Evolutionary conservation across 2,888 invertebrate genomes (phyloP), one percentile per base, ranked within the genome.

Genomic region (Diarsia brunnea): DNA sequence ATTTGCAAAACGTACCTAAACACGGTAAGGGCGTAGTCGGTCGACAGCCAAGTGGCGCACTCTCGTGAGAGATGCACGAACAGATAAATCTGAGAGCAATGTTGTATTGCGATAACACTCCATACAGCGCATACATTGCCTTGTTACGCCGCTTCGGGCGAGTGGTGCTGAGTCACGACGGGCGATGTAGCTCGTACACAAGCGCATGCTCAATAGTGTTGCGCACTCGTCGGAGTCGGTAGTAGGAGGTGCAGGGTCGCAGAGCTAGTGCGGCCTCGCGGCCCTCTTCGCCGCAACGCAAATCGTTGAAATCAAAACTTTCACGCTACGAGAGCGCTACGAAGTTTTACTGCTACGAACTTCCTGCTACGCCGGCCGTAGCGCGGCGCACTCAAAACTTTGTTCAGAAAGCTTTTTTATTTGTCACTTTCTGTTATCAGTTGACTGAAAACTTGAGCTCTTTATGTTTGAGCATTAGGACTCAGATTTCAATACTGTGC

Each of bases 271-370:
- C 94, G 95, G 95, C 94, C 94, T 95, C 94, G 92, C 94, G 94
- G 95, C 94, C 95, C 94, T 95, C 93, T 94, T 93, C 92, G 92
- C 95, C 95, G 93, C 95, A 96, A 95, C 95, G 94, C 96, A 96
- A 96, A 96, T 96, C 96, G 96, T 96, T 95, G 96, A 96, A 96
- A 96, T 96, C 96, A 96, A 96, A 96, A 96, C 96, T 96, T 96
- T 96, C 96, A 95, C 96, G 96, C 96, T 96, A 95, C 96, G 95
- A 93, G 94, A 95, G 94, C 95, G 96, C 96, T 96, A 96, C 96
- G 95, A 96, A 96, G 96, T 96, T 96, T 96, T 95, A 95, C 95
- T 93, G 96, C 96, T 96, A 96, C 96, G 94, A 96, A 96, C 96
- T 96, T 96, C 96, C 96, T 96, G 96, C 96, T 96, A 96, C 96